Base-by-base conservation (phyloP, 2,888 invertebrate species). In the Sphaerophoria rueppellii region DNA sequence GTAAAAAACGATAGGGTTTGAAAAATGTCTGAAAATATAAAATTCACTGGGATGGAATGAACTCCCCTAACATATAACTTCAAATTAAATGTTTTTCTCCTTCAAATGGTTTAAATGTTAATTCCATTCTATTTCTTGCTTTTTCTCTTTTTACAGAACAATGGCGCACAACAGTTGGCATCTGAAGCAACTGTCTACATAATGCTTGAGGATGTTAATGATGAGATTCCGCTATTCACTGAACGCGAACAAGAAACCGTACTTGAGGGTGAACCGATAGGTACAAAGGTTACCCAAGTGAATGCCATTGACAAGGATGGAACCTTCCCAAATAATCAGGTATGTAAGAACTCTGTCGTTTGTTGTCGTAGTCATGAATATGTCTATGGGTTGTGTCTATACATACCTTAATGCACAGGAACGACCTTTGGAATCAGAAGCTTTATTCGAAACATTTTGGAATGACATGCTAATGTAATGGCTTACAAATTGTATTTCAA, bases 251-350 rank as follows among this genome's bases (percentile, higher is more conserved):
- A 98, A 91, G 98, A 98, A 93, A 98, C 98, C 4, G 98, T 98
- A 78, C 93, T 98, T 88, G 98, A 98, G 92, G 98, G 98, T 82
- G 98, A 98, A 92, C 97, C 97, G 52, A 96, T 98, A 88, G 98
- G 98, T 86, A 98, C 98, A 87, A 97, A 97, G 93, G 98, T 98
- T 88, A 98, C 98, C 48, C 97, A 98, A 93, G 98, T 98, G 91
- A 98, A 98, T 93, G 98, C 98, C 75, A 97, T 98, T 89, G 98
- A 98, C 93, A 97, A 97, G 92, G 98, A 98, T 91, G 98, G 98
- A 89, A 98, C 98, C 70, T 96, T 96, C 91, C 98, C 98, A 63
- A 98, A 98, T 92, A 98, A 98, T 93, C 96, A 97, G 94, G 98
- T 97, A 92, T 52, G 65, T 67, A 12, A 72, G 73, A 54, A 16